Percentiles rank a stretch among this genome's conserved stretches.
These are phyloP conservation scores for Oriolus oriolus DNA, from an alignment of 2,113 vertebrate genomes.

Conservation along the genomic window DNA sequence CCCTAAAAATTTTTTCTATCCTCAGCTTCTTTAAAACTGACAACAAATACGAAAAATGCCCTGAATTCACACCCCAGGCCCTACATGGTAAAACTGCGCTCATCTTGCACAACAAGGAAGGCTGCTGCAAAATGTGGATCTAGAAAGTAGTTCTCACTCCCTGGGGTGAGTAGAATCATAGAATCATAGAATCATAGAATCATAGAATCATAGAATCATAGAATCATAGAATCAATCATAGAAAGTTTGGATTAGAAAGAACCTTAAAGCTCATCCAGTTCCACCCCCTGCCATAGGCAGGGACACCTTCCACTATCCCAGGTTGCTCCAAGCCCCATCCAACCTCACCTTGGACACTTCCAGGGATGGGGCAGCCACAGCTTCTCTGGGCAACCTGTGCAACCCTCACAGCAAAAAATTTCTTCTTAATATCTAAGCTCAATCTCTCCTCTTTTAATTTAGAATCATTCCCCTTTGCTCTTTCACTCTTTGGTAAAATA, in stretches of 20 bases:
- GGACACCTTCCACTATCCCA: too few relatives aligned
- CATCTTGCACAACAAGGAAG: background rate
- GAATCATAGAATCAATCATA: background rate
- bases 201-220: background rate
- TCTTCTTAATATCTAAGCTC: too few relatives aligned
- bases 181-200: background rate
- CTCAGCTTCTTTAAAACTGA: background rate
- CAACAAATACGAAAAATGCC: background rate
- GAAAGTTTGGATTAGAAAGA: background rate
- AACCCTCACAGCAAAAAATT: background rate
- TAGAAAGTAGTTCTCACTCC: background rate
- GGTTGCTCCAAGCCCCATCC: too few relatives aligned
- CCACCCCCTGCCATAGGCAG: too few relatives aligned
- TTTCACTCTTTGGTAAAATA: background rate
- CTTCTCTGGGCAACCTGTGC: too few relatives aligned
- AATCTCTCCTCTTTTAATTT: background rate
- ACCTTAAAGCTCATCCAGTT: background rate
- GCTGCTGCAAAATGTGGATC: background rate
- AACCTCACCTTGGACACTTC: too few relatives aligned
- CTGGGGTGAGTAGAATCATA: background rate
- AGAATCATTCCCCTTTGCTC: accelerated
- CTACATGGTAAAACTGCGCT: accelerated
- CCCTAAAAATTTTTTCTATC: accelerated
- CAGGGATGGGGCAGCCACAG: too few relatives aligned
- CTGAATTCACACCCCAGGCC: background rate